Percentiles rank a stretch among this genome's conserved stretches.
These are phyloP conservation scores for Pseudochirops cupreus DNA, from an alignment of 2,797 vertebrate species.

Conservation along the genomic window DNA sequence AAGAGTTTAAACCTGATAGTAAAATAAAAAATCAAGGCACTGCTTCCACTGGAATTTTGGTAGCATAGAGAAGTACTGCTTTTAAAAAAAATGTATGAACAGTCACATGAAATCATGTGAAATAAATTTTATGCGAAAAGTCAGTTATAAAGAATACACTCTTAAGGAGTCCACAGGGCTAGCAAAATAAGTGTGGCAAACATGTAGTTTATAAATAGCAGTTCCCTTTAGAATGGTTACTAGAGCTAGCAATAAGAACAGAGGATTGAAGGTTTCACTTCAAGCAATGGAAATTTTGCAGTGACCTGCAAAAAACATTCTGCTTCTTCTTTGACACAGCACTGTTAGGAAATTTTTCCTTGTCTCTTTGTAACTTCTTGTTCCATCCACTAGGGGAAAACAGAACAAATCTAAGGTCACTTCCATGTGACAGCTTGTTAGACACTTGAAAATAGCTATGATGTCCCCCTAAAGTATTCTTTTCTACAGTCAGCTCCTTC, in stretches of 20 bases:
- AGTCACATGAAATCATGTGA: slow-evolving; percentile 42
- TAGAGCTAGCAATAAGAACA: neutral
- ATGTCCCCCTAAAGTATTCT: neutral
- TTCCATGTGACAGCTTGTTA: neutral
- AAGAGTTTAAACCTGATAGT: slow-evolving; percentile 27
- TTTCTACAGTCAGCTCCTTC: neutral
- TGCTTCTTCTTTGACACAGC: neutral
- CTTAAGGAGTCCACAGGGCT: neutral
- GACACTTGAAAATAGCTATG: neutral
- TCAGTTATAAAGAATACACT: neutral
- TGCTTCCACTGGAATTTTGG: slow-evolving; percentile 14
- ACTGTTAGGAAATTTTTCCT: neutral
- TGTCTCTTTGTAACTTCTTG: neutral
- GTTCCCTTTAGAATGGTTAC: neutral
- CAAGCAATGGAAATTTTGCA: neutral
- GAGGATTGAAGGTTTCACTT: neutral
- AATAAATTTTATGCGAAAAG: slow-evolving; percentile 7
- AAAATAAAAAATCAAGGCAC: slow-evolving; percentile 29
- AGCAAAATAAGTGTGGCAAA: neutral
- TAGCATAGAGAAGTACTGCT: slow-evolving; percentile 27
- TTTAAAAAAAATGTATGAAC: slow-evolving; percentile 1
- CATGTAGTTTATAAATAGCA: neutral
- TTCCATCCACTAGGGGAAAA: neutral
- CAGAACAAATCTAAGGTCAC: neutral
- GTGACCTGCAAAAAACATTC: neutral